Conservation (phyloP, 1,140 invertebrate species). For the Tetramorium alpestre region DNA sequence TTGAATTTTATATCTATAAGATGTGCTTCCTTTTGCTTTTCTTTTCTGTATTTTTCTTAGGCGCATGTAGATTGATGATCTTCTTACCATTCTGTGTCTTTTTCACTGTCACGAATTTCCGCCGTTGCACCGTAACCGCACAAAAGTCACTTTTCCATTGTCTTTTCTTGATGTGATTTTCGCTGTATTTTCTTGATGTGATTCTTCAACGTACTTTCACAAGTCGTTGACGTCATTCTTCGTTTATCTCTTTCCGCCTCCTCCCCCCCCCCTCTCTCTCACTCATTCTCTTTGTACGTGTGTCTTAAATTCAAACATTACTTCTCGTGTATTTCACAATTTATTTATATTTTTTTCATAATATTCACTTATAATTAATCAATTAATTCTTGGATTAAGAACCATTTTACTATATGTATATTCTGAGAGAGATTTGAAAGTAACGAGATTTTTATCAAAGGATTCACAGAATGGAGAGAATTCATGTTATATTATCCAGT, state of each 20-base stretch:
- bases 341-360: not conserved
- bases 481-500: not conserved
- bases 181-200: conserved; percentile 49
- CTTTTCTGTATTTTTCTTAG: not conserved
- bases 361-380: not conserved
- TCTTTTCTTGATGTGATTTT: conserved; percentile 41
- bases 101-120: conserved; percentile 33
- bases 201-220: conserved; percentile 32
- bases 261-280: not conserved
- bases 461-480: not conserved
- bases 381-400: not conserved
- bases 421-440: not conserved
- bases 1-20: not conserved
- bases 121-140: conserved; percentile 39
- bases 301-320: not conserved
- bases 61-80: conserved; percentile 13
- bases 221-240: conserved; percentile 39
- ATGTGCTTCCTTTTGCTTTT: not conserved
- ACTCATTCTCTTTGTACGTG: not conserved
- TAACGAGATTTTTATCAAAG: not conserved
- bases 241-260: not conserved
- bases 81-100: not conserved
- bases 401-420: not conserved
- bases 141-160: conserved; percentile 23
- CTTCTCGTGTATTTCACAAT: conserved; percentile 12